These are phyloP conservation scores for Acromyrmex echinatior DNA, from an alignment of 1,140 invertebrate genomes.

Conservation along the genomic window DNA sequence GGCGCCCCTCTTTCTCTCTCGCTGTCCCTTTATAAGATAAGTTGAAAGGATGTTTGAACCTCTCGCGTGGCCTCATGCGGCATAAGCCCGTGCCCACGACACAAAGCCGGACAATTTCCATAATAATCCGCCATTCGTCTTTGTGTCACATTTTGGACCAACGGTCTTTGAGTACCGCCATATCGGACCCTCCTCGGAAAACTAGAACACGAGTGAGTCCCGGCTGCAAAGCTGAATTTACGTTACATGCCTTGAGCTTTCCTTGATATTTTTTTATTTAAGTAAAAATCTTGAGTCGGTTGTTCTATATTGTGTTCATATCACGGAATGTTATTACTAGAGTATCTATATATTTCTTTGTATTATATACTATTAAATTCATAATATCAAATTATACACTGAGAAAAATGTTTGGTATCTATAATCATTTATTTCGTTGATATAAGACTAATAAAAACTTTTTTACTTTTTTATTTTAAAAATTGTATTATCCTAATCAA, in stretches of 20 bases:
- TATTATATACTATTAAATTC: not conserved
- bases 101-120: conserved; percentile 60
- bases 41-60: conserved; percentile 55
- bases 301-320: not conserved
- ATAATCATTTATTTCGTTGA: no score
- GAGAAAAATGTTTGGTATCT: no score
- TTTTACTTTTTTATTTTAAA: no score
- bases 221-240: conserved; percentile 26
- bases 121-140: conserved; percentile 59
- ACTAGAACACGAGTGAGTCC: conserved; percentile 39
- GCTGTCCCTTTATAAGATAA: conserved; percentile 21
- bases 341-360: not conserved
- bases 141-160: conserved; percentile 49
- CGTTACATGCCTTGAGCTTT: not conserved
- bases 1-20: conserved; percentile 7
- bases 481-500: no score
- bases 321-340: no score
- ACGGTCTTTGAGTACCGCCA: conserved; percentile 36
- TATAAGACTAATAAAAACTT: no score
- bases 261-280: not conserved
- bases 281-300: no score
- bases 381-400: no score
- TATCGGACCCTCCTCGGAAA: conserved; percentile 45
- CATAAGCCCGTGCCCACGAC: conserved; percentile 49
- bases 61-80: conserved; percentile 26